Evolutionary conservation across 2,113 vertebrate genomes (phyloP).

Genomic region (Herpetotheres cachinnans): DNA sequence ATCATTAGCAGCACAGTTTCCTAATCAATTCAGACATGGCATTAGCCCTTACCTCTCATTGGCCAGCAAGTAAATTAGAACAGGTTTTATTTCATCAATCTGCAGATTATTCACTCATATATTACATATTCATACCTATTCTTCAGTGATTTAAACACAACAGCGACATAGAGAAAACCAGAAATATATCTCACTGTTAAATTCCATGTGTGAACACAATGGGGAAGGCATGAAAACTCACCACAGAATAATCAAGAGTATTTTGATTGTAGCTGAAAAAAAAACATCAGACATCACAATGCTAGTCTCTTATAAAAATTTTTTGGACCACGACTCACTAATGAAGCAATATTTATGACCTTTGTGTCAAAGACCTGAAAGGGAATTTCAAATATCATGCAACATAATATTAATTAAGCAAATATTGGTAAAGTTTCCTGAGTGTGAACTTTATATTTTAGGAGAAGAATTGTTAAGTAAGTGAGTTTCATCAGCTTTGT

Average conservation of each 20-base stretch:
- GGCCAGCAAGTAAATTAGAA: not conserved
- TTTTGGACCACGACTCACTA: not conserved
- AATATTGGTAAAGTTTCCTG: not conserved
- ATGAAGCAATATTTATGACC: not conserved
- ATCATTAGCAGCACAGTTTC: not conserved
- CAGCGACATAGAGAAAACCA: not conserved
- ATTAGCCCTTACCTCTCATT: not conserved
- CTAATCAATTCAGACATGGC: not conserved
- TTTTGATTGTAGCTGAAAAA: not conserved
- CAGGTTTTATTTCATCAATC: not conserved
- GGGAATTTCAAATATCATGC: not conserved
- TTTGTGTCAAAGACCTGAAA: not conserved
- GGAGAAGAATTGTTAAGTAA: not conserved
- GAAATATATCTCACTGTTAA: not conserved
- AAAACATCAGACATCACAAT: not conserved
- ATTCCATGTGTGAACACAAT: not conserved
- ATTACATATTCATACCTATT: not conserved
- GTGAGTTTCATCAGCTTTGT: not conserved
- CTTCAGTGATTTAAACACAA: not conserved
- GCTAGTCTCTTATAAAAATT: not conserved
- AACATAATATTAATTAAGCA: not conserved
- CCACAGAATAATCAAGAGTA: not conserved
- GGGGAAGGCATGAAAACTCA: not conserved
- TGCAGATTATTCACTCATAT: not conserved
- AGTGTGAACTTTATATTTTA: not conserved